These are phyloP conservation scores for Gopherus flavomarginatus DNA, from an alignment of 2,113 vertebrate species.

Conservation along the genomic window DNA sequence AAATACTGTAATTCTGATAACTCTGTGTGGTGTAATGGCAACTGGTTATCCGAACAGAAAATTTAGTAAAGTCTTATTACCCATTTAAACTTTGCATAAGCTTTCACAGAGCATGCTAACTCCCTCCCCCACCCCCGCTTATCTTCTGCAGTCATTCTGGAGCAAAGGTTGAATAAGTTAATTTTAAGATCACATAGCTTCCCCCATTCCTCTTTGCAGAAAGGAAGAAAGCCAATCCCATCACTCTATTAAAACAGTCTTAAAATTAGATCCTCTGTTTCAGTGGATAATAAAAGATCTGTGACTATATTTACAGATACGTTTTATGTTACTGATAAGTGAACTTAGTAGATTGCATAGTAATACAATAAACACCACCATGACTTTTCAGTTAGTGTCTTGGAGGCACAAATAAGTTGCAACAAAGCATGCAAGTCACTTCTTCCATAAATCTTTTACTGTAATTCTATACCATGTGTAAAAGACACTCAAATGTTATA, in stretches of 20 bases:
- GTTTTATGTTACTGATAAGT: neutral
- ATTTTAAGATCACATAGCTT: neutral
- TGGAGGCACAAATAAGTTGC: neutral
- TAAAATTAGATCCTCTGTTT: neutral
- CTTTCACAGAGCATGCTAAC: neutral
- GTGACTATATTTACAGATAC: constrained; percentile 1
- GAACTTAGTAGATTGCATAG: neutral
- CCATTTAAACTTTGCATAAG: neutral
- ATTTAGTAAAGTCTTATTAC: neutral
- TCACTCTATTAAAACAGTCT: neutral
- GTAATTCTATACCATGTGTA: neutral
- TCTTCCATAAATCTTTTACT: neutral
- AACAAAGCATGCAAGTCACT: neutral
- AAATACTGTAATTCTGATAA: constrained; percentile 55
- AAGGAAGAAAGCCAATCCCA: neutral
- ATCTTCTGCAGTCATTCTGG: neutral
- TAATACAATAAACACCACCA: neutral
- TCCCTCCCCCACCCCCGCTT: neutral
- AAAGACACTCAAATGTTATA: neutral
- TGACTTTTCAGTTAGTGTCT: neutral
- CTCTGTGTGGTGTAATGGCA: neutral
- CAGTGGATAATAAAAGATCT: neutral
- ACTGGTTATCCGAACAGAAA: neutral
- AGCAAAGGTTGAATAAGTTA: constrained; percentile 1
- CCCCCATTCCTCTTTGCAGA: neutral